Conservation (phyloP, 2,888 invertebrate species). For the Byasa hedistus region DNA sequence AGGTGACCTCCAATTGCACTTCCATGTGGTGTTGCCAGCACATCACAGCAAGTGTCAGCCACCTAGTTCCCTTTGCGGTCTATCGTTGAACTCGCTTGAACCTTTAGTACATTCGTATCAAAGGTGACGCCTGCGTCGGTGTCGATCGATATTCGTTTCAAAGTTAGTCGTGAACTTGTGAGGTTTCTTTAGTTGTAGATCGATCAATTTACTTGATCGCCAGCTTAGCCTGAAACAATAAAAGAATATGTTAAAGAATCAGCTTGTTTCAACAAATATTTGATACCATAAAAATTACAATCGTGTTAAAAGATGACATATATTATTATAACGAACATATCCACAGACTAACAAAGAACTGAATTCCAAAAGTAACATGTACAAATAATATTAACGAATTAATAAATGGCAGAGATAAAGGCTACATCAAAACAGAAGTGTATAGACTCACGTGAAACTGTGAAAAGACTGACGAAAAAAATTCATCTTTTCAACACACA, state of each 20-base stretch:
- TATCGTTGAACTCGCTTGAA: conserved; percentile 9
- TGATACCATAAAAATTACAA: neutral
- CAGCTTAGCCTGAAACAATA: conserved; percentile 63
- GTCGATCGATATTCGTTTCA: conserved; percentile 38
- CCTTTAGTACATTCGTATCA: conserved; percentile 12
- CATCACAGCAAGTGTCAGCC: conserved; percentile 66
- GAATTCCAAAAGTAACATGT: too few species aligned
- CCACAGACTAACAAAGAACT: too few species aligned
- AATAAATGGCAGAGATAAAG: neutral
- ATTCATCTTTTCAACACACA: neutral
- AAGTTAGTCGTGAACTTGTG: conserved; percentile 48
- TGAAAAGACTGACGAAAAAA: conserved; percentile 4
- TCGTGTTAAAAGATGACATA: too few species aligned
- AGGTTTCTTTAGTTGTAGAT: conserved; percentile 45
- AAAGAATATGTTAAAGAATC: conserved; percentile 21
- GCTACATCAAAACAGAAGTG: neutral
- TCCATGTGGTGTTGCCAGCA: conserved; percentile 66
- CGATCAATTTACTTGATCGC: conserved; percentile 50
- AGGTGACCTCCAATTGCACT: conserved; percentile 72
- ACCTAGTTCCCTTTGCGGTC: conserved; percentile 33
- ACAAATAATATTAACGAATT: neutral
- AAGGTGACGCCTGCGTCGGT: conserved; percentile 46
- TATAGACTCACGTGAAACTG: neutral
- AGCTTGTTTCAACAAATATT: neutral
- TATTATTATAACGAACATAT: too few species aligned